These are phyloP conservation scores for Polymixis flavicincta DNA, from an alignment of 2,888 invertebrate species.

Conservation along the genomic window DNA sequence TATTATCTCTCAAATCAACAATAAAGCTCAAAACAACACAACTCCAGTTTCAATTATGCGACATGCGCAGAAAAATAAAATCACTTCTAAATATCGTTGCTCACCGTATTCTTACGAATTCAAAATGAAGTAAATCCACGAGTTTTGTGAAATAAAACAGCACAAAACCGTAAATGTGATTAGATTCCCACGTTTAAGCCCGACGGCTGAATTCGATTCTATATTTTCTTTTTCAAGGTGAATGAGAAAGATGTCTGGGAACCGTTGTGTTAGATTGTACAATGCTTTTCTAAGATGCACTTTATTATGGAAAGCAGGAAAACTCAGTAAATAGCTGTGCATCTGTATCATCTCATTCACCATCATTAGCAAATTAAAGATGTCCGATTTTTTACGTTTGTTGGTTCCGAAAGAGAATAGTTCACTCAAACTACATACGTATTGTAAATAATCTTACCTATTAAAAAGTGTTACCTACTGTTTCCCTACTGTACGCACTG, in stretches of 20 bases:
- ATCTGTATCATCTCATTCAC: neutral
- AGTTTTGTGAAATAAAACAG: slow-evolving; percentile 56
- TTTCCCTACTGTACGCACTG: too few species aligned
- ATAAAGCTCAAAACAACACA: neutral
- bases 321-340: neutral
- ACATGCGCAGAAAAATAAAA: slow-evolving; percentile 20
- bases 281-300: slow-evolving; percentile 37
- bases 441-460: too few species aligned
- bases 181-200: slow-evolving; percentile 63
- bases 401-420: too few species aligned
- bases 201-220: slow-evolving; percentile 52
- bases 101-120: slow-evolving; percentile 43
- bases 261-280: slow-evolving; percentile 23
- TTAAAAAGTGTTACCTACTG: too few species aligned
- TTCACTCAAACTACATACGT: neutral
- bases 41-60: neutral
- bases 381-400: neutral
- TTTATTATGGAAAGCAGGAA: slow-evolving; percentile 15
- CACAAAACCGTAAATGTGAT: slow-evolving; percentile 67
- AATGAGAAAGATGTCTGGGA: slow-evolving; percentile 35
- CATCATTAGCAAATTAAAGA: slow-evolving; percentile 11
- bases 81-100: slow-evolving; percentile 22
- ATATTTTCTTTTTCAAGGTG: slow-evolving; percentile 56
- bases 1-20: neutral
- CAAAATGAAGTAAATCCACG: slow-evolving; percentile 46